Evolutionary conservation across 2,888 invertebrate species (phyloP), one percentile per base, ranked within the genome.

Genomic region (Pemphredon lugubris): DNA sequence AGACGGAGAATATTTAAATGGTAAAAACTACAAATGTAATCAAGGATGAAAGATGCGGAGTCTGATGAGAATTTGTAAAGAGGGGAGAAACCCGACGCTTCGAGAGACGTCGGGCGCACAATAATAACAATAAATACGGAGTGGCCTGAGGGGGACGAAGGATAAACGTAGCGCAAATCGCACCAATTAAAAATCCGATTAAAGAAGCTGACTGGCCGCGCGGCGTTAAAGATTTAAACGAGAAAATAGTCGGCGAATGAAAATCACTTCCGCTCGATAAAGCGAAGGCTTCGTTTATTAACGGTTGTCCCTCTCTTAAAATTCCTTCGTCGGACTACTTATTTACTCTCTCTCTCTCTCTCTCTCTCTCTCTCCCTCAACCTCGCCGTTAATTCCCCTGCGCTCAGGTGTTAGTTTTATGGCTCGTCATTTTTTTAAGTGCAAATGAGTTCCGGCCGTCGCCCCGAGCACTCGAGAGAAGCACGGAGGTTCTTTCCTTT

Each of bases 391-490:
- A 81, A 79, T 83, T 78, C 76, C 73, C n/a, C 69, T 77, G 73
- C 68, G 77, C 72, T 79, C 75, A 70, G 79, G 83, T 84, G 87
- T 88, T 87, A 86, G 86, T 86, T 88, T 88, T 88, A 88, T 87
- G 84, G 87, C 88, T 85, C 86, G 86, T 88, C 87, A 88, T 88
- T 88, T 88, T 86, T 88, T 88, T 86, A 88, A 88, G 88, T 88
- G 88, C 88, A 88, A 88, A 88, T 88, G 88, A 88, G 87, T 87
- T 87, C 83, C 77, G 68, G n/a, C 64, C 68, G 77, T 53, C 76
- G 75, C 73, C 75, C 65, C 61, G 61, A 60, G 64, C 63, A 66
- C 70, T 59, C 71, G 60, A 55, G 59, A 63, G 48, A n/a, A n/a
- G n/a, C 57, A 40, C 59, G 26, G 73, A 75, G 75, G 71, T n/a